Evolutionary conservation across 2,888 invertebrate species (phyloP).

Genomic region (Drosophila greeni): DNA sequence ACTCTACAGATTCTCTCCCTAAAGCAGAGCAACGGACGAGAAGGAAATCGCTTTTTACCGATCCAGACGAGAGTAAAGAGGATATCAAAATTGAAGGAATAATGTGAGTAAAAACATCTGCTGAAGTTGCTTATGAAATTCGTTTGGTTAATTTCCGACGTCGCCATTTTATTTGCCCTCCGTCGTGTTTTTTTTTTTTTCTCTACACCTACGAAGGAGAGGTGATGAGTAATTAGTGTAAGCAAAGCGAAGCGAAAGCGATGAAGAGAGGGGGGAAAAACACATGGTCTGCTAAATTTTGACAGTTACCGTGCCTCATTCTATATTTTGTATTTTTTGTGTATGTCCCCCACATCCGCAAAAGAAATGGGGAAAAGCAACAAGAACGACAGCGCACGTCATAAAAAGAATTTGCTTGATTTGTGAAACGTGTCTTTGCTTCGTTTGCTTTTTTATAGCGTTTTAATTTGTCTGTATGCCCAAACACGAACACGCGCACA

Average conservation of each 20-base stretch:
- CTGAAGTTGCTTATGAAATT: constrained; percentile 16
- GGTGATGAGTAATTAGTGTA: constrained; percentile 65
- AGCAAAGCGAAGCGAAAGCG: constrained; percentile 29
- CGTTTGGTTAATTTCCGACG: constrained; percentile 56
- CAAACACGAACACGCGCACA: constrained; percentile 55
- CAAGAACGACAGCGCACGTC: constrained; percentile 57
- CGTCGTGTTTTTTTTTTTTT: constrained; percentile 52
- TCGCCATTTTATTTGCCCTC: constrained; percentile 68
- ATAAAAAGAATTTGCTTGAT: constrained; percentile 72
- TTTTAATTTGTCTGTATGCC: constrained; percentile 73
- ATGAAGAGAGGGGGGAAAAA: constrained; percentile 20
- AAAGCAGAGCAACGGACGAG: constrained; percentile 55
- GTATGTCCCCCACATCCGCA: constrained; percentile 25
- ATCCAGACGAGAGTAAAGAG: constrained; percentile 67
- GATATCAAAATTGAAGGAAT: constrained; percentile 69
- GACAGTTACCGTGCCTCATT: constrained; percentile 10
- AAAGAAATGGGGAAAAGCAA: constrained; percentile 40
- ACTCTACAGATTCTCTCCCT: constrained; percentile 46
- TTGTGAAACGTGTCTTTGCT: constrained; percentile 72
- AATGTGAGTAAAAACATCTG: constrained; percentile 71
- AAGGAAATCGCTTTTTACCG: constrained; percentile 63
- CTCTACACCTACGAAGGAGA: constrained; percentile 53
- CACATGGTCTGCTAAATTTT: constrained; percentile 36
- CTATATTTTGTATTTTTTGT: constrained; percentile 8
- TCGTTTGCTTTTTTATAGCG: constrained; percentile 72